Conservation (phyloP, 2,113 vertebrate species). For the Strix uralensis region DNA sequence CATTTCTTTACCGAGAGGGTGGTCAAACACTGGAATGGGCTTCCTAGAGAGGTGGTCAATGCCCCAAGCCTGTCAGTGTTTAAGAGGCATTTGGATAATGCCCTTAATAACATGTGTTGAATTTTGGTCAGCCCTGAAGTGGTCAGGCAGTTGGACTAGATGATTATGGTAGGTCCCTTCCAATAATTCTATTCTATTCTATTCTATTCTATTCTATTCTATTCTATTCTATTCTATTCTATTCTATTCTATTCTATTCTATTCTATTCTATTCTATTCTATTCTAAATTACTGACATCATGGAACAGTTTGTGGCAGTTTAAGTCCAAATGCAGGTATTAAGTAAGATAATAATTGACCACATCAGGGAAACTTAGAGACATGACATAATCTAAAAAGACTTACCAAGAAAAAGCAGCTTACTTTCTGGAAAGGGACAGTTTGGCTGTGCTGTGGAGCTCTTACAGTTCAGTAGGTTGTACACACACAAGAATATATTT, state of each 20-base stretch:
- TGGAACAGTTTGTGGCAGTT: neutral
- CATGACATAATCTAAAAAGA: neutral
- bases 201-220: too few species aligned
- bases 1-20: neutral
- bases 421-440: neutral
- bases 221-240: too few species aligned
- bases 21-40: neutral
- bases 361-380: neutral
- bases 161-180: neutral
- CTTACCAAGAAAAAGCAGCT: neutral
- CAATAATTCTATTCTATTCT: neutral
- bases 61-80: neutral
- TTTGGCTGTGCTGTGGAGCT: neutral
- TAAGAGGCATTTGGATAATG: neutral
- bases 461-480: neutral
- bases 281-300: neutral
- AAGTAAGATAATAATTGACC: neutral
- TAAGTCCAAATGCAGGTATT: neutral
- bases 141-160: neutral
- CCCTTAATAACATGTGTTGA: neutral
- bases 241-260: neutral
- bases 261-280: neutral
- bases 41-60: neutral
- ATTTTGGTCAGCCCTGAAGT: neutral
- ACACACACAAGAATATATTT: neutral